Evolutionary conservation across 2,888 invertebrate species (phyloP).

Genomic region (Clitarchus hookeri): DNA sequence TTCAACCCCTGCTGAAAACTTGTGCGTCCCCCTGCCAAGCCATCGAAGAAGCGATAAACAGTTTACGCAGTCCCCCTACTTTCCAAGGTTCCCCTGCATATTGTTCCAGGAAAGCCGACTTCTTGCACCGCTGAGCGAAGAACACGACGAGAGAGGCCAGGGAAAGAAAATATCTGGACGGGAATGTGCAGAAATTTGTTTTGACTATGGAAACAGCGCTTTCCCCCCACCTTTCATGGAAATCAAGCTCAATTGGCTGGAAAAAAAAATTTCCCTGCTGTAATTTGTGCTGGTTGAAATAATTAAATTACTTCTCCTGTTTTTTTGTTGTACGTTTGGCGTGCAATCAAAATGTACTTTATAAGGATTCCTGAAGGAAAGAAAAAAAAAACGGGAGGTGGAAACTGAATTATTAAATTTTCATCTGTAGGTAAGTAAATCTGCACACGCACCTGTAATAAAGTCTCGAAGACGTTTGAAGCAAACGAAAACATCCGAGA

Average conservation of each 20-base stretch:
- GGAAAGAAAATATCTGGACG: background rate
- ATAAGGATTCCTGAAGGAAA: background rate
- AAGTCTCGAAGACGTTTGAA: too few species aligned
- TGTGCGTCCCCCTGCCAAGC: background rate
- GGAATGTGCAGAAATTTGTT: background rate
- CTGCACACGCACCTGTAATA: too few species aligned
- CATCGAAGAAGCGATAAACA: background rate
- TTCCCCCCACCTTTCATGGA: background rate
- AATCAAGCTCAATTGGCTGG: background rate
- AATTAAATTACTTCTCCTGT: background rate
- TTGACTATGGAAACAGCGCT: background rate
- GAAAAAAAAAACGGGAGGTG: background rate
- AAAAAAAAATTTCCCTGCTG: background rate
- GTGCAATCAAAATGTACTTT: background rate
- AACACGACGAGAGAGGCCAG: background rate
- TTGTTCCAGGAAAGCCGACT: background rate
- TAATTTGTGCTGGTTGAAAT: background rate
- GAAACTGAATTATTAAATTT: background rate
- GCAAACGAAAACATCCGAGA: too few species aligned
- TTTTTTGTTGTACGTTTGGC: background rate
- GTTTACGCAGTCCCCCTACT: background rate
- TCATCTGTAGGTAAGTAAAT: background rate
- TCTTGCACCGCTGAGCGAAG: background rate
- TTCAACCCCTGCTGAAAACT: conserved; percentile 10
- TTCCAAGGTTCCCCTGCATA: background rate